A percentile compares a stretch with the other conserved stretches of the same genome.
Conservation (phyloP, 2,888 invertebrate genomes). For the Parasteatoda lunata region DNA sequence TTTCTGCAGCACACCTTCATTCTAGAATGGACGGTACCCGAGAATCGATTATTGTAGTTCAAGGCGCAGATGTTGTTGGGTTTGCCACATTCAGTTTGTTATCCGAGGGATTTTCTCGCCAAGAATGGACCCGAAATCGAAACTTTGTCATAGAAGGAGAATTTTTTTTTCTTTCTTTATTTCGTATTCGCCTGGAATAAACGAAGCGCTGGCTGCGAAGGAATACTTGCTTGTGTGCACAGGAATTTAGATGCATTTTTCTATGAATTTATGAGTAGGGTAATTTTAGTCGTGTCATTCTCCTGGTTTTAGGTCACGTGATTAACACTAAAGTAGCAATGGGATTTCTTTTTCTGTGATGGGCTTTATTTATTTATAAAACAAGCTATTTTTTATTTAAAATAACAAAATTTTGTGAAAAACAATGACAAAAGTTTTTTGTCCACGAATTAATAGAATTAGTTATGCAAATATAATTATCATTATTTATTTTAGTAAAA, state of each 20-base stretch:
- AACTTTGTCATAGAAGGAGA: not conserved
- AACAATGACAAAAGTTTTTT: no score
- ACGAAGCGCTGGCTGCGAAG: not conserved
- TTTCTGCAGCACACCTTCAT: conserved; percentile 62
- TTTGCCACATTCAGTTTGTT: conserved; percentile 45
- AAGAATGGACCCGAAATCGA: conserved; percentile 17
- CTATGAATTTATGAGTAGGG: not conserved
- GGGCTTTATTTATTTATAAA: no score
- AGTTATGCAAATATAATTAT: no score
- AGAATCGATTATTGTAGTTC: conserved; percentile 56
- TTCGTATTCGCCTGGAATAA: not conserved
- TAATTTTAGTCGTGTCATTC: no score
- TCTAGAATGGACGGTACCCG: conserved; percentile 55
- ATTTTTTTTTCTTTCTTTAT: conserved; percentile 7
- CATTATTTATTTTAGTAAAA: no score
- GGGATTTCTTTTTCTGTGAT: no score
- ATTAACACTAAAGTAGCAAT: no score
- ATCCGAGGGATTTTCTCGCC: conserved; percentile 33
- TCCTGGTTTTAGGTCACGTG: no score
- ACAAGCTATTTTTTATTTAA: no score
- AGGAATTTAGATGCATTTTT: not conserved
- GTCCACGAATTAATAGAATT: no score
- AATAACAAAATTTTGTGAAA: no score
- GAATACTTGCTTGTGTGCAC: not conserved
- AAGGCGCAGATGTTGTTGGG: conserved; percentile 47